phyloP scores from a whole-genome alignment of 1,140 invertebrate genomes.

The Dinoponera quadriceps region DNA sequence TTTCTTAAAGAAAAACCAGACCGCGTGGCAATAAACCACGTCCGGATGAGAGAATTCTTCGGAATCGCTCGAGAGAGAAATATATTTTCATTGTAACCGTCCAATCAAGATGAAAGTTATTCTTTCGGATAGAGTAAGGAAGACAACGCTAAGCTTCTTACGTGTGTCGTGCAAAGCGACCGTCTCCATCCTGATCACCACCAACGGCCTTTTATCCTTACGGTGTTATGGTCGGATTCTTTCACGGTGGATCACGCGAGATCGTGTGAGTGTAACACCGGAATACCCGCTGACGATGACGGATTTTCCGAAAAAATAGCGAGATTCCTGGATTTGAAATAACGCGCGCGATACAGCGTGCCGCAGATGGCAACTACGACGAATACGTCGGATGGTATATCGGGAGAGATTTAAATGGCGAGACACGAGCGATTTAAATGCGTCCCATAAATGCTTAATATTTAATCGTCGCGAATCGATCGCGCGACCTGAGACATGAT shows the following conservation, averaged over 20 bases:
- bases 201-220: background rate
- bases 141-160: constrained; percentile 64
- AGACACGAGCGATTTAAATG: background rate
- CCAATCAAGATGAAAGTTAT: no score
- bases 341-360: background rate
- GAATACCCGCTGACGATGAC: constrained; percentile 65
- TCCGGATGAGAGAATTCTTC: background rate
- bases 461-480: background rate
- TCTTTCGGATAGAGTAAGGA: background rate
- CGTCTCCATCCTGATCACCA: constrained; percentile 74
- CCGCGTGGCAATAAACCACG: background rate
- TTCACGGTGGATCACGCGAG: constrained; percentile 37
- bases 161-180: constrained; percentile 74
- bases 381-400: background rate
- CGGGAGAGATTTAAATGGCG: background rate
- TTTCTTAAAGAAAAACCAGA: background rate
- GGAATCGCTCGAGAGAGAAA: no score
- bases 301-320: constrained; percentile 71
- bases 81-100: no score
- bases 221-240: constrained; percentile 51
- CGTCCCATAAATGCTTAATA: background rate
- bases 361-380: background rate
- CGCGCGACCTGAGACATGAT: background rate
- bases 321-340: constrained; percentile 50
- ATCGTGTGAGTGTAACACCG: background rate